Evolutionary conservation across 2,113 vertebrate genomes (phyloP), one percentile per base, ranked within the genome.

Genomic region (Mastomys natalensis): DNA sequence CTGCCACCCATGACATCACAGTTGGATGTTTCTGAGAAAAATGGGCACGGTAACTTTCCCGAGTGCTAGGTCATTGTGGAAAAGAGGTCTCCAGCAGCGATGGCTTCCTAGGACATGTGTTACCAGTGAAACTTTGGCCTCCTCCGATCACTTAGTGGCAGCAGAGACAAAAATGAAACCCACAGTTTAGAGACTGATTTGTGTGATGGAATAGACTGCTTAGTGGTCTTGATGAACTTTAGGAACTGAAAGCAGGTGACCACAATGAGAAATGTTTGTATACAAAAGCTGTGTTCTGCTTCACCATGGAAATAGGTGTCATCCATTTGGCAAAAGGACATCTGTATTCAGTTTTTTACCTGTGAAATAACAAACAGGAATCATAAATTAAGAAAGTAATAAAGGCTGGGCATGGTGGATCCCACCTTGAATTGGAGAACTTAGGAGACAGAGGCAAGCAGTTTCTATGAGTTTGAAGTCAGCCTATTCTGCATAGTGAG

Each of bases 271-370:
- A 95, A 64, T 62, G 31, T 88, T 82, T 58, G 10, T 51, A 7
- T 9, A 84, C 22, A 91, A 64, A 91, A 91, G 5, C 40, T 45
- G 7, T 58, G 21, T n/a, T n/a, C n/a, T n/a, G n/a, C n/a, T n/a
- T 94, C 55, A 31, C 29, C 53, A n/a, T 64, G 45, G 89, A 94
- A 85, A 86, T 34, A 84, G 87, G 48, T 7, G 80, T 19, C 53
- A 62, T 93, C 68, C 45, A 37, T 51, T 66, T 70, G 86, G 24
- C 80, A 87, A 92, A 19, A 34, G 0, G 24, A 70, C 64, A 70
- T 90, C 77, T 29, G 40, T 40, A 70, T 88, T 98, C 93, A 93
- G 58, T 72, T 87, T 93, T 96, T 92, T 90, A 40, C 72, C 97
- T 97, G 91, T 95, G 62, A 94, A 93, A 81, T 81, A 89, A 89